Evolutionary conservation across 1,140 invertebrate species (phyloP).

Genomic region (Ceratitis capitata): DNA sequence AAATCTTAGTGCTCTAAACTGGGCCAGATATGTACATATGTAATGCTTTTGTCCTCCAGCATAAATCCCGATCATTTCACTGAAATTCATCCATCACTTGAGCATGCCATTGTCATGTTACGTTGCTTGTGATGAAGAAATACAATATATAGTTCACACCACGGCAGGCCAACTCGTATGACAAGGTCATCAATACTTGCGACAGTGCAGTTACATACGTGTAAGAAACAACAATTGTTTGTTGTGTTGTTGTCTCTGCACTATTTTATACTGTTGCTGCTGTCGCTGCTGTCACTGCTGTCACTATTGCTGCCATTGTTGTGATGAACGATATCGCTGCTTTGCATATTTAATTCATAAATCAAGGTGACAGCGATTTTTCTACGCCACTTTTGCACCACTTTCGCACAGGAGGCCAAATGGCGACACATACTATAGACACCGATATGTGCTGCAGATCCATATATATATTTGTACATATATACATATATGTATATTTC

Average conservation of each 20-base stretch:
- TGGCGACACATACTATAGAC: neutral
- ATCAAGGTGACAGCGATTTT: slow-evolving; percentile 31
- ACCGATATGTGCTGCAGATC: neutral
- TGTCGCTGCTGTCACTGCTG: neutral
- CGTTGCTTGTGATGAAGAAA: neutral
- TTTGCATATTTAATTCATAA: slow-evolving; percentile 38
- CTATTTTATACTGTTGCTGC: neutral
- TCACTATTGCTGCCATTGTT: slow-evolving; percentile 10
- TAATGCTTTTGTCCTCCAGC: too few species aligned
- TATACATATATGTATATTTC: neutral
- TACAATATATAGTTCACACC: slow-evolving; percentile 28
- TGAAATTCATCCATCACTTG: neutral
- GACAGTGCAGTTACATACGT: too few species aligned
- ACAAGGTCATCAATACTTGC: slow-evolving; percentile 26
- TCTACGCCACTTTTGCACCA: neutral
- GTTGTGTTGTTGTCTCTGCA: neutral
- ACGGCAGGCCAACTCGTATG: neutral
- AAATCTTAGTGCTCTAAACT: too few species aligned
- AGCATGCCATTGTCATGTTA: neutral
- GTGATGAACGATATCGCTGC: slow-evolving; percentile 28
- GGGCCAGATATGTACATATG: too few species aligned
- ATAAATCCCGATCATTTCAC: neutral
- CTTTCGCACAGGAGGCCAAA: slow-evolving; percentile 6
- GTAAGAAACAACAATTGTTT: slow-evolving; percentile 3
- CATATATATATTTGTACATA: neutral